These are phyloP conservation scores for Acronicta aceris DNA, from an alignment of 2,888 invertebrate species.

Conservation along the genomic window DNA sequence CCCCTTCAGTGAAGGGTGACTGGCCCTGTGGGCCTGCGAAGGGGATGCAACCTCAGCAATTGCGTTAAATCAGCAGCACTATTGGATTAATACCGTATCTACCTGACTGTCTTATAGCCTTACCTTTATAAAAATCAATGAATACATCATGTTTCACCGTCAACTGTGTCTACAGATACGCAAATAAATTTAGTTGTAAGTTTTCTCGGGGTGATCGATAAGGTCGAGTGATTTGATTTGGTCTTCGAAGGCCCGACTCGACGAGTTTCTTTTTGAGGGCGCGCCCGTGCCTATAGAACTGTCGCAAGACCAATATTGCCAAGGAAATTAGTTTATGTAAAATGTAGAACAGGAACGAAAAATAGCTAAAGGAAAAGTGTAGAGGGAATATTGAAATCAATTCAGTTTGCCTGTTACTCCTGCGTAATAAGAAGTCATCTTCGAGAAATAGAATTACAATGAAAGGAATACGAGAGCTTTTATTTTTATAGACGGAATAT, in stretches of 20 bases:
- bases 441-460: constrained; percentile 70
- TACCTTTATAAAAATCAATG: constrained; percentile 45
- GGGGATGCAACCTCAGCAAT: constrained; percentile 87
- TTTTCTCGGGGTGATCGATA: constrained; percentile 84
- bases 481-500: constrained; percentile 46
- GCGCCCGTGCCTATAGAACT: constrained; percentile 84
- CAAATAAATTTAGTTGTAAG: constrained; percentile 82
- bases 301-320: constrained; percentile 88
- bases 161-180: constrained; percentile 61
- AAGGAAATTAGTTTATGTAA: constrained; percentile 89
- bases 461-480: constrained; percentile 55
- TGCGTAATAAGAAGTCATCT: constrained; percentile 72
- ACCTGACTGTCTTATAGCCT: constrained; percentile 61
- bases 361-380: constrained; percentile 83
- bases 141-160: constrained; percentile 36
- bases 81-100: constrained; percentile 80
- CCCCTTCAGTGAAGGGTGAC: constrained; percentile 85
- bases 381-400: constrained; percentile 83
- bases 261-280: constrained; percentile 84
- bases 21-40: constrained; percentile 70
- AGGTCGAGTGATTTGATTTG: constrained; percentile 88
- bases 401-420: constrained; percentile 77
- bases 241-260: constrained; percentile 79
- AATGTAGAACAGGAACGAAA: constrained; percentile 87
- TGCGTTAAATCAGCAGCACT: constrained; percentile 86